phyloP scores from a whole-genome alignment of 2,797 vertebrate species.

The Tenualosa ilisha region DNA sequence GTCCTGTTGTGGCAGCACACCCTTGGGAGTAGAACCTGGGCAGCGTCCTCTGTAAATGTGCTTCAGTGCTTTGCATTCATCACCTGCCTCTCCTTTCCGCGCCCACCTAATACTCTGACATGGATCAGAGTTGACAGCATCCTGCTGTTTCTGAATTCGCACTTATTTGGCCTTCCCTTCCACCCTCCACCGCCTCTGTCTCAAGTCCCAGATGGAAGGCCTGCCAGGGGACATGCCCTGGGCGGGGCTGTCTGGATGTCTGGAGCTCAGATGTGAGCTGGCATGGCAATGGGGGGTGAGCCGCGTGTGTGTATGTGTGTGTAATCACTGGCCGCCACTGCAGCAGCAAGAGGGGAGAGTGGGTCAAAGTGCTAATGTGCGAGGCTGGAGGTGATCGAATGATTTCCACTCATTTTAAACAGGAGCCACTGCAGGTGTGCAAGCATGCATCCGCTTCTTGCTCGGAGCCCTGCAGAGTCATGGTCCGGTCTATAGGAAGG shows the following conservation, averaged over 20 bases:
- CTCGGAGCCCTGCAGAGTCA: conserved; percentile 1
- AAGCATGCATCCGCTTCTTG: background rate
- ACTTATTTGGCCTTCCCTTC: conserved; percentile 61
- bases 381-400: conserved; percentile 30
- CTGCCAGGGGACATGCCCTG: conserved; percentile 46
- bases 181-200: conserved; percentile 56
- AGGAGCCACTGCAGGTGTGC: conserved; percentile 28
- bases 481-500: conserved; percentile 25
- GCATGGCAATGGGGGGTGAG: background rate
- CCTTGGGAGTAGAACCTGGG: conserved; percentile 41
- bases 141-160: conserved; percentile 63
- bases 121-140: conserved; percentile 68
- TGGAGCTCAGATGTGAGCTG: conserved; percentile 20
- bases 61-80: conserved; percentile 61
- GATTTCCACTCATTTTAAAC: conserved; percentile 30
- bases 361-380: conserved; percentile 58
- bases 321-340: conserved; percentile 9
- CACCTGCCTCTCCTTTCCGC: conserved; percentile 50
- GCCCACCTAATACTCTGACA: conserved; percentile 63
- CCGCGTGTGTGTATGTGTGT: background rate
- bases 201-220: conserved; percentile 36
- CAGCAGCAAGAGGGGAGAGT: conserved; percentile 40
- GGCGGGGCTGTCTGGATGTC: conserved; percentile 53
- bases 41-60: conserved; percentile 54
- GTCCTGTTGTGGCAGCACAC: conserved; percentile 49